Evolutionary conservation across 2,113 vertebrate genomes (phyloP).

Genomic region (Sterrhoptilus dennistouni): DNA sequence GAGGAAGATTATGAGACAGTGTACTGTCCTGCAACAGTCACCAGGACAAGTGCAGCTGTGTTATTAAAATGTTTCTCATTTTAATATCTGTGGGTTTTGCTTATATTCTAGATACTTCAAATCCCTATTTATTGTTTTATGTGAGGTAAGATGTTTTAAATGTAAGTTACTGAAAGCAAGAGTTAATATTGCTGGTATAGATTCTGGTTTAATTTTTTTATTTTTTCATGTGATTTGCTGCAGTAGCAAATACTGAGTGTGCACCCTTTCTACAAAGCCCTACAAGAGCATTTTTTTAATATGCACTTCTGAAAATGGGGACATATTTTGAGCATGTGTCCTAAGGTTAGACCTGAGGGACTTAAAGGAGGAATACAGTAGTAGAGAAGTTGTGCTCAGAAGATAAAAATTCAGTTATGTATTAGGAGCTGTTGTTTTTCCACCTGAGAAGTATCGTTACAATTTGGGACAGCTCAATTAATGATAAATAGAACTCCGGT

Average conservation of each 20-base stretch:
- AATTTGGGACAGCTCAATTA: no score
- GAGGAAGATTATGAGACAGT: not conserved
- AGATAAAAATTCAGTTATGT: not conserved
- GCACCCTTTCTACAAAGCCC: not conserved
- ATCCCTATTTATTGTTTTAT: not conserved
- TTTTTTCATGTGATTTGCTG: not conserved
- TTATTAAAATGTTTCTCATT: not conserved
- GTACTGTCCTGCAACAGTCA: not conserved
- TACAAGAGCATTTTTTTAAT: not conserved
- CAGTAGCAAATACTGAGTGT: not conserved
- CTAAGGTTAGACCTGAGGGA: not conserved
- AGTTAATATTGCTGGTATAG: not conserved
- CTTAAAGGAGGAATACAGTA: not conserved
- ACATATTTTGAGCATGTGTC: not conserved
- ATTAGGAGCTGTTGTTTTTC: not conserved
- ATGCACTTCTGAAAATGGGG: not conserved
- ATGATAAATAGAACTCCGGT: no score
- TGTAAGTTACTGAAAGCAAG: not conserved
- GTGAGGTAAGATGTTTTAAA: not conserved
- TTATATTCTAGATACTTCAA: not conserved
- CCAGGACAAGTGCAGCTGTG: not conserved
- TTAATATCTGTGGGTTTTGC: not conserved
- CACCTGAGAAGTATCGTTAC: no score
- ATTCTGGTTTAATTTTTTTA: not conserved
- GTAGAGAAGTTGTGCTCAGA: not conserved